Evolutionary conservation across 2,888 invertebrate genomes (phyloP).

Genomic region (Cylloceria caligata): DNA sequence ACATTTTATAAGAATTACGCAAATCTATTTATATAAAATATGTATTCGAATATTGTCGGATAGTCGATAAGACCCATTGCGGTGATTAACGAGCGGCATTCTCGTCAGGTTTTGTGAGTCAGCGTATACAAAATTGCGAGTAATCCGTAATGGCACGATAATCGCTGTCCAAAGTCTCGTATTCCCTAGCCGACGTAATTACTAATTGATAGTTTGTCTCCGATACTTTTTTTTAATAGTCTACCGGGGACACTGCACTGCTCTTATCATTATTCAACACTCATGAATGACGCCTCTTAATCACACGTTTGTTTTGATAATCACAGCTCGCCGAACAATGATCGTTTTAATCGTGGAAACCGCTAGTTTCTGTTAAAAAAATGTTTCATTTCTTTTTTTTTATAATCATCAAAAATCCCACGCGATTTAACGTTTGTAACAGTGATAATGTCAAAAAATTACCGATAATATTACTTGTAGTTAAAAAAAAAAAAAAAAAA

Average conservation of each 20-base stretch:
- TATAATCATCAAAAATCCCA: no score
- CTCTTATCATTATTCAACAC: not conserved
- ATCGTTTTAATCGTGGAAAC: no score
- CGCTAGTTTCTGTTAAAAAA: no score
- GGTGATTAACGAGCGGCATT: conserved; percentile 37
- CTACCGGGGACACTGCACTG: not conserved
- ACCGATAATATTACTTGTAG: no score
- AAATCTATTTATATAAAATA: not conserved
- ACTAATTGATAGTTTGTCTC: not conserved
- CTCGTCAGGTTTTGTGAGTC: conserved; percentile 49
- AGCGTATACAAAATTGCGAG: conserved; percentile 28
- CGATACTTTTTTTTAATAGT: not conserved
- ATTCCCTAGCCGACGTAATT: conserved; percentile 5
- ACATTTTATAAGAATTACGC: not conserved
- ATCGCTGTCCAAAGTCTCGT: conserved; percentile 62
- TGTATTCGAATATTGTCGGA: not conserved
- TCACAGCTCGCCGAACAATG: no score
- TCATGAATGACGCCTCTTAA: not conserved
- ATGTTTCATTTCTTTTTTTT: no score
- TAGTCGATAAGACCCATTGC: not conserved
- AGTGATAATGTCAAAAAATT: no score
- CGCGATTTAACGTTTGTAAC: no score
- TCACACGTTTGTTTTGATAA: conserved; percentile 6
- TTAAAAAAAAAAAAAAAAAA: no score
- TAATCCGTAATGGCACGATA: conserved; percentile 19